Evolutionary conservation across 2,797 vertebrate species (phyloP), one percentile per base, ranked within the genome.

Genomic region (Sebastes reedi): DNA sequence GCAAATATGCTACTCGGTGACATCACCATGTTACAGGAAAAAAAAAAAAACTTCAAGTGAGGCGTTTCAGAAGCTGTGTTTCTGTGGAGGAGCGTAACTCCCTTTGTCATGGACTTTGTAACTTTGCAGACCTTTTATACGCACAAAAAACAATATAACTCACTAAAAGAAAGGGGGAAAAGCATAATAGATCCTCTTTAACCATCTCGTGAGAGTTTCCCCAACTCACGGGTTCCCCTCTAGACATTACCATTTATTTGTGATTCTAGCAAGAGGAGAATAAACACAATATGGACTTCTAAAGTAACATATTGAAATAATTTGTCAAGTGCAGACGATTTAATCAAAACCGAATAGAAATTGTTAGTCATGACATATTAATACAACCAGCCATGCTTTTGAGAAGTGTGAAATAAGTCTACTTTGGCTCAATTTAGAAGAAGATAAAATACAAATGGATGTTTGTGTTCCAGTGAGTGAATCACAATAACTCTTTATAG

Each of bases 381-480:
- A 56, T 39, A 60, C 16, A 71, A 8, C 7, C 56, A 72, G 14
- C 7, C 10, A 27, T 13, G 27, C n/a, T 29, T 30, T 54, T 46
- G 29, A 42, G 6, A 54, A 52, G 20, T 5, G 8, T 12, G 5
- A 52, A 66, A 69, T 46, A 68, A 70, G 24, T 60, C 18, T 39
- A 20, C 39, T 61, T 36, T 52, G 65, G 74, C 74, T 60, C 61
- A 2, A 65, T 78, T 56, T 56, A 29, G 50, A 52, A 67, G 24
- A 5, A 68, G 16, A 68, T 25, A 62, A 67, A 74, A 78, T 36
- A 77, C 4, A 84, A 84, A 76, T 5, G 32, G 22, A 27, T 76
- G 61, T 71, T 78, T 84, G 84, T 16, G 22, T 75, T 85, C 64
- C 72, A 71, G 60, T 29, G 22, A 81, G 29, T 61, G 10, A 75